Conservation (phyloP, 2,113 vertebrate genomes). For the Nyctereutes procyonoides region DNA sequence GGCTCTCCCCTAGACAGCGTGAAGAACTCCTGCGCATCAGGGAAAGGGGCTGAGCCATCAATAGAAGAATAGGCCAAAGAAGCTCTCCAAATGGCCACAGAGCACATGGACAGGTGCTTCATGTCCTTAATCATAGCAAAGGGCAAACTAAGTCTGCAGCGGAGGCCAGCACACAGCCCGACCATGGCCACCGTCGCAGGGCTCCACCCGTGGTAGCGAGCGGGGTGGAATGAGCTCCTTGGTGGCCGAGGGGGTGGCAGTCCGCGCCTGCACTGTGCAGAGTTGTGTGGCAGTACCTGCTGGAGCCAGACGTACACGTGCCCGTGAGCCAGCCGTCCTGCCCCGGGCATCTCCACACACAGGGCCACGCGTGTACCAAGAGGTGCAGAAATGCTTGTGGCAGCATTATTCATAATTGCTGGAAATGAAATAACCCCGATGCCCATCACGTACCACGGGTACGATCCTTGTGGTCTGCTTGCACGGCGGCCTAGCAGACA, state of each 20-base stretch:
- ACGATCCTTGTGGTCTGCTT: accelerated
- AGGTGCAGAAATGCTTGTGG: neutral
- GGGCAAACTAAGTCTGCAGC: neutral
- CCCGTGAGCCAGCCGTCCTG: neutral
- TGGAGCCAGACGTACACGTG: accelerated
- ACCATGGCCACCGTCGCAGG: neutral
- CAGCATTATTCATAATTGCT: neutral
- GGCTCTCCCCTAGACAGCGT: neutral
- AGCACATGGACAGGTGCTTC: neutral
- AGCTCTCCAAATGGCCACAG: neutral
- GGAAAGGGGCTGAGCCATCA: neutral
- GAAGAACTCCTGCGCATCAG: neutral
- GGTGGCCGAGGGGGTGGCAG: accelerated
- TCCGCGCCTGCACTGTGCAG: accelerated
- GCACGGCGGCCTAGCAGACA: accelerated
- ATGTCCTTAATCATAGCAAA: neutral
- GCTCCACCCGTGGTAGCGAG: accelerated
- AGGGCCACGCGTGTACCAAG: neutral
- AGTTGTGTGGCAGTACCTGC: neutral
- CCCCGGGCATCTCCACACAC: neutral
- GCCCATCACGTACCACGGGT: accelerated
- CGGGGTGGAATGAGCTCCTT: neutral
- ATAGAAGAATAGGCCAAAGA: neutral
- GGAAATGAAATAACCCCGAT: neutral
- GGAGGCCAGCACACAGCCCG: accelerated